phyloP scores from a whole-genome alignment of 2,113 vertebrate species.

The Peromyscus californicus region DNA sequence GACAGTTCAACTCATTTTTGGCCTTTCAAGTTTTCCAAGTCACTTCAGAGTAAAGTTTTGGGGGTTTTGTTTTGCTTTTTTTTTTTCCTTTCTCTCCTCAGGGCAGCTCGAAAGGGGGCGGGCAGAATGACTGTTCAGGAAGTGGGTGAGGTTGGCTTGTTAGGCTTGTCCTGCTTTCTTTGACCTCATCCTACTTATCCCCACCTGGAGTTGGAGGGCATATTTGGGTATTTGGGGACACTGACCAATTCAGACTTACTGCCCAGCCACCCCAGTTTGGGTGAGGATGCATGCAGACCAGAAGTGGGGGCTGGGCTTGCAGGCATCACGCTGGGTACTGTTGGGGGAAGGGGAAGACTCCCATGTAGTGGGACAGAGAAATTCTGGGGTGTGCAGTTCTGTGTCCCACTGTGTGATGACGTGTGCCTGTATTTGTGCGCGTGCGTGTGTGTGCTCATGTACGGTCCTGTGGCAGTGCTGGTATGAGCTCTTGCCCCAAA shows the following conservation, averaged over 20 bases:
- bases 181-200: constrained; percentile 77
- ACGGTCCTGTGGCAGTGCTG: constrained; percentile 37
- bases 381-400: constrained; percentile 64
- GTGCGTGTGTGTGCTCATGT: background rate
- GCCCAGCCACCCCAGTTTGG: constrained; percentile 11
- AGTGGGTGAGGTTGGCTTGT: constrained; percentile 82
- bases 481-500: constrained; percentile 74
- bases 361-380: constrained; percentile 60
- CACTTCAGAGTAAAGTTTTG: constrained; percentile 79
- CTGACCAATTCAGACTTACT: background rate
- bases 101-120: constrained; percentile 79
- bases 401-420: constrained; percentile 72
- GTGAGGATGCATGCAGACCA: background rate
- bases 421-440: background rate
- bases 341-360: constrained; percentile 64
- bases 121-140: constrained; percentile 83
- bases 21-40: constrained; percentile 66
- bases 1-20: background rate
- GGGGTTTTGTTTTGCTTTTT: background rate
- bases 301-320: constrained; percentile 32
- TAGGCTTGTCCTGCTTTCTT: constrained; percentile 77
- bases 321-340: constrained; percentile 67
- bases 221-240: background rate
- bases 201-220: constrained; percentile 66
- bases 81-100: constrained; percentile 72